A percentile compares a stretch with the other conserved stretches of the same genome.
Evolutionary conservation across 2,113 vertebrate species (phyloP).

Genomic region (Pitta sordida): DNA sequence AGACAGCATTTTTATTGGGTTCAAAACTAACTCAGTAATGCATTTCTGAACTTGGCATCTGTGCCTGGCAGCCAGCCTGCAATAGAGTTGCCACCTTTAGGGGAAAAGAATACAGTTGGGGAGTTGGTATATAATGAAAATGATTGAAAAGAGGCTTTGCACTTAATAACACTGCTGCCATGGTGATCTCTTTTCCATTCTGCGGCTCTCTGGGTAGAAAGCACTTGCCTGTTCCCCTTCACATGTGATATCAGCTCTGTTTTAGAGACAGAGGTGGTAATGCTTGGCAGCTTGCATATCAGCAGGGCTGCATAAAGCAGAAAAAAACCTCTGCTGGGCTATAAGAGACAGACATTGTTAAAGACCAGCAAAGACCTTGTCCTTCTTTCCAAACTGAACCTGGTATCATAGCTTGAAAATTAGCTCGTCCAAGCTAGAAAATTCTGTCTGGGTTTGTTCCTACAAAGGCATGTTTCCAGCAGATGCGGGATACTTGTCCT

Average conservation of each 20-base stretch:
- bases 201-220: conserved; percentile 27
- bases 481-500: not conserved
- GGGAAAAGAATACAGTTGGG: not conserved
- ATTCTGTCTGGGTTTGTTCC: not conserved
- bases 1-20: not conserved
- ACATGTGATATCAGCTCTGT: not conserved
- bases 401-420: not conserved
- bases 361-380: not conserved
- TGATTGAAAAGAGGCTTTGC: conserved; percentile 58
- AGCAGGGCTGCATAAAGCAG: conserved; percentile 30
- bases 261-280: not conserved
- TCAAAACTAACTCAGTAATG: not conserved
- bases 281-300: conserved; percentile 27
- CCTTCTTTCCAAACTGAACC: not conserved
- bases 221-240: conserved; percentile 26
- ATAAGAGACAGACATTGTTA: not conserved
- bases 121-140: conserved; percentile 34
- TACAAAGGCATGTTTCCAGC: not conserved
- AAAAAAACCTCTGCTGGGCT: not conserved
- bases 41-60: not conserved
- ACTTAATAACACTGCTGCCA: conserved; percentile 56
- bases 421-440: not conserved
- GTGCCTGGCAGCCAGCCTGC: not conserved
- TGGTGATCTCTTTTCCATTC: conserved; percentile 56
- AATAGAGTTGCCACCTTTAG: conserved; percentile 25